Conservation (phyloP, 2,797 vertebrate genomes). For the Alauda arvensis region DNA sequence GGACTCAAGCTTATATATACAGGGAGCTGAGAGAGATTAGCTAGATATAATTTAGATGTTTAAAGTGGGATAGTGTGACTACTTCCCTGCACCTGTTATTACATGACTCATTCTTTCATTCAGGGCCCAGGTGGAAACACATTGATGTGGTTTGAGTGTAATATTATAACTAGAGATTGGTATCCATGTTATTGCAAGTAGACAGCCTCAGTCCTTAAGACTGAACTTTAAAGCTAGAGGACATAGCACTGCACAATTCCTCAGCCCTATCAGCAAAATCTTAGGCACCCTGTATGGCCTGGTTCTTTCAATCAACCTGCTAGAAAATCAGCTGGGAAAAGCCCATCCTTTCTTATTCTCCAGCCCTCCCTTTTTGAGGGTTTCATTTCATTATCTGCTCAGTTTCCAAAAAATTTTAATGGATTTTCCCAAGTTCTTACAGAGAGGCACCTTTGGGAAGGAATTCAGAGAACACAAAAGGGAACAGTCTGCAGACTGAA, state of each 20-base stretch:
- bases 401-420: not conserved
- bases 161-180: constrained; percentile 36
- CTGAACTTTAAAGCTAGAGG: not conserved
- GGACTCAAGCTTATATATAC: not conserved
- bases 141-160: constrained; percentile 55
- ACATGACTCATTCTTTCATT: constrained; percentile 50
- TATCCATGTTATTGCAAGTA: constrained; percentile 22
- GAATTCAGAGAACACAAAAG: not conserved
- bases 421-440: not conserved
- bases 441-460: not conserved
- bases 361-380: not conserved
- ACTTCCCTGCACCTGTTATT: constrained; percentile 51
- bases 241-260: not conserved
- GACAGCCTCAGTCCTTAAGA: not conserved
- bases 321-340: not conserved
- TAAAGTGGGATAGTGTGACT: constrained; percentile 37
- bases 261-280: not conserved
- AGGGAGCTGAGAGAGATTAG: constrained; percentile 14
- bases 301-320: not conserved
- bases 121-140: constrained; percentile 31
- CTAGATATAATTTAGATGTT: constrained; percentile 37
- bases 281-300: not conserved
- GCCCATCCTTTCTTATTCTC: not conserved
- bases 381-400: not conserved
- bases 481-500: not conserved